These are phyloP conservation scores for Holotrichia oblita DNA, from an alignment of 1,140 invertebrate species.

Conservation along the genomic window DNA sequence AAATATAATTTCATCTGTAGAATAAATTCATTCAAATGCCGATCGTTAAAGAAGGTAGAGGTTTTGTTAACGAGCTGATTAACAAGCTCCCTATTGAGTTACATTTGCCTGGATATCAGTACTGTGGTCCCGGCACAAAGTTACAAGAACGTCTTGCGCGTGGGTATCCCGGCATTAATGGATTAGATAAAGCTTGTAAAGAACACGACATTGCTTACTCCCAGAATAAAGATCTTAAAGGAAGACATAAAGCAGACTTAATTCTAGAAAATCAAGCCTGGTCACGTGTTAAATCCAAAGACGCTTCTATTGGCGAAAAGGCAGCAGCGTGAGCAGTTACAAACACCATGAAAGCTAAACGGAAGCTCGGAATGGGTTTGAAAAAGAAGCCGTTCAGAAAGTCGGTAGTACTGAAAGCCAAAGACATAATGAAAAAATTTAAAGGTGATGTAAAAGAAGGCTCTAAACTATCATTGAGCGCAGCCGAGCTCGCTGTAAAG, in stretches of 20 bases:
- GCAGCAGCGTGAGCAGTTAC: slow-evolving; percentile 47
- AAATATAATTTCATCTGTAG: not conserved
- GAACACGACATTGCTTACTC: slow-evolving; percentile 62
- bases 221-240: slow-evolving; percentile 54
- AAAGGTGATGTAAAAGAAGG: slow-evolving; percentile 13
- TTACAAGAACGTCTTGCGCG: slow-evolving; percentile 59
- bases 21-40: not conserved
- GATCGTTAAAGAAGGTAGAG: not conserved
- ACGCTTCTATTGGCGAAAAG: slow-evolving; percentile 57
- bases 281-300: slow-evolving; percentile 57
- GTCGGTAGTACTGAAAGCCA: slow-evolving; percentile 8
- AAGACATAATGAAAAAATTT: not conserved
- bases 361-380: slow-evolving; percentile 29
- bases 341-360: slow-evolving; percentile 47
- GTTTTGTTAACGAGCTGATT: slow-evolving; percentile 50
- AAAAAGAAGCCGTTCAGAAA: slow-evolving; percentile 10
- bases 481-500: slow-evolving; percentile 37
- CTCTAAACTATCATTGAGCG: slow-evolving; percentile 21
- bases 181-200: slow-evolving; percentile 61
- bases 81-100: slow-evolving; percentile 62
- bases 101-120: slow-evolving; percentile 62
- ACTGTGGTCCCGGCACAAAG: slow-evolving; percentile 64
- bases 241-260: slow-evolving; percentile 60
- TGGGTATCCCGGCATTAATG: slow-evolving; percentile 61
- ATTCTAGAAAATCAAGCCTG: slow-evolving; percentile 59